Base-by-base conservation (phyloP, 2,113 vertebrate species). In the Ivindomyrus marchei region DNA sequence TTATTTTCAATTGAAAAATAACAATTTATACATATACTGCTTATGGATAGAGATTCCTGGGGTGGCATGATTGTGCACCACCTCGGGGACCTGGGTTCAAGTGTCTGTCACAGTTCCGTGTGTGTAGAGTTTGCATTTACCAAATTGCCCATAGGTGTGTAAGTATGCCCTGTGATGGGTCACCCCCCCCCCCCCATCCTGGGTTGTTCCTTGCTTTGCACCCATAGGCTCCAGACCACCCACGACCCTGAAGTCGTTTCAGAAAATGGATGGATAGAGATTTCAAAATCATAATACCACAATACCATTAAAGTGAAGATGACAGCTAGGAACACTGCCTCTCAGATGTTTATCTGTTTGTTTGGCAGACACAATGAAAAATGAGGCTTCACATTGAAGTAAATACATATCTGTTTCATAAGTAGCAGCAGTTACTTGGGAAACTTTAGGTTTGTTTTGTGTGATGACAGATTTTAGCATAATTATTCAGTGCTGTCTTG, bases 401-500 rank as follows among this genome's bases (percentile, higher is more conserved):
- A 87, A 87, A 87, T 56, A 87, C 85, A 56, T 53, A 53, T 87
- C 50, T 87, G 31, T 56, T 87, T 50, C 47, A 56, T 15, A 87
- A 53, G 85, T 39, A 36, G 50, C 47, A 53, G 50, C 50, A 56
- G 85, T 53, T 56, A 87, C 50, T 52, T 53, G 85, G 85, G 85
- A 21, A 87, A 87, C 85, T 87, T 87, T 87, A 56, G 46, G 49
- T 87, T 36, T 53, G 85, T 53, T 52, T 47, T 47, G 27, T 39
- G 85, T 53, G 85, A 53, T 87, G 85, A 53, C 85, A 87, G 49
- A 49, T 87, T 36, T 87, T 87, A 56, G 27, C 50, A 36, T 87
- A 87, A 87, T 87, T 87, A 87, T 87, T 87, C 85, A 53, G 49
- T 8, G 50, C 85, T 53, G 85, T 87, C 85, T 87, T 36, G 50